Percentiles rank a stretch among this genome's conserved stretches.
Evolutionary conservation across 1,140 invertebrate species (phyloP).

Genomic region (Carcinoscorpius rotundicauda): DNA sequence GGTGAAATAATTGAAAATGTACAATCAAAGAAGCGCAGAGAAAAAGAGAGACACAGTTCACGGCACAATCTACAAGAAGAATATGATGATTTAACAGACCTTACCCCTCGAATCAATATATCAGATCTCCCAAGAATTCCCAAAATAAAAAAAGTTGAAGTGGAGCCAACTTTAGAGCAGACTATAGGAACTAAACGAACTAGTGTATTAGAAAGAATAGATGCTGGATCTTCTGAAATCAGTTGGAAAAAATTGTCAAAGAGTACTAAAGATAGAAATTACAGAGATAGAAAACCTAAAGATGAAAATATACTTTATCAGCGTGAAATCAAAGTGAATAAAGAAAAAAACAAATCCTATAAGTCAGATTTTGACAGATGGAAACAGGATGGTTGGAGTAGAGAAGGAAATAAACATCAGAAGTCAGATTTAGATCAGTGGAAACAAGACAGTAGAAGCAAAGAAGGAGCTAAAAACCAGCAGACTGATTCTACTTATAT

Average conservation of each 20-base stretch:
- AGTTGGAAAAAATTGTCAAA: conserved; percentile 68
- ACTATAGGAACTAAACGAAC: conserved; percentile 16
- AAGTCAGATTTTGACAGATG: conserved; percentile 28
- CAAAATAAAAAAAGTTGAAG: conserved; percentile 21
- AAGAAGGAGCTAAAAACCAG: conserved; percentile 28
- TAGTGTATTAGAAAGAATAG: conserved; percentile 19
- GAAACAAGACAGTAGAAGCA: conserved; percentile 9
- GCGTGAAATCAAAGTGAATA: conserved; percentile 29
- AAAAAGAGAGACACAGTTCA: conserved; percentile 23
- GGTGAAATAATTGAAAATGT: conserved; percentile 41
- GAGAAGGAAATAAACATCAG: conserved; percentile 33
- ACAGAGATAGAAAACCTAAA: conserved; percentile 49
- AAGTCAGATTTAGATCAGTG: conserved; percentile 10
- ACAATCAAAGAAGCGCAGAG: conserved; percentile 28
- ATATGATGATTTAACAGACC: conserved; percentile 14
- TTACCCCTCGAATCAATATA: conserved; percentile 19
- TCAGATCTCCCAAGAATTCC: conserved; percentile 25
- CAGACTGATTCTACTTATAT: conserved; percentile 9
- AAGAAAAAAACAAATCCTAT: conserved; percentile 39
- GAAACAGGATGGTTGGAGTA: conserved; percentile 23
- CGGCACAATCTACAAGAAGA: conserved; percentile 1
- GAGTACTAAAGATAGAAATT: conserved; percentile 64
- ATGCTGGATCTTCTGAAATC: conserved; percentile 9
- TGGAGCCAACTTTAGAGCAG: conserved; percentile 7
- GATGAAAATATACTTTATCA: conserved; percentile 28